These are phyloP conservation scores for Ctenopoma kingsleyae DNA, from an alignment of 2,797 vertebrate genomes.

Conservation along the genomic window DNA sequence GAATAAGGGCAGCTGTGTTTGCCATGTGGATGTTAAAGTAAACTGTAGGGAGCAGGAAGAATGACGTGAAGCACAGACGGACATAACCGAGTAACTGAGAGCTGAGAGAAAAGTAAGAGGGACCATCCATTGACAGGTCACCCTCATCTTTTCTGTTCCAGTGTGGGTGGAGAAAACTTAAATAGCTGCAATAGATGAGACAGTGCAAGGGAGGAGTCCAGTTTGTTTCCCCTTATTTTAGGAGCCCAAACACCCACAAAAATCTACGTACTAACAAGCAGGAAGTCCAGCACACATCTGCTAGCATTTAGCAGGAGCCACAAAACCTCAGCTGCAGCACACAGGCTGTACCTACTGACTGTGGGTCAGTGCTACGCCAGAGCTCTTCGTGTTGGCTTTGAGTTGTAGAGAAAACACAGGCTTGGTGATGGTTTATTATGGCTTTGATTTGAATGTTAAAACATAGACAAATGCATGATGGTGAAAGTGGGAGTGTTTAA, in stretches of 20 bases:
- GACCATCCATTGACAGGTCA: background rate
- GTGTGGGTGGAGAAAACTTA: slow-evolving; percentile 20
- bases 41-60: background rate
- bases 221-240: slow-evolving; percentile 1
- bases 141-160: background rate
- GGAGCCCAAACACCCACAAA: slow-evolving; percentile 46
- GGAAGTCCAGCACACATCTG: slow-evolving; percentile 52
- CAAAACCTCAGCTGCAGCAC: slow-evolving; percentile 50
- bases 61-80: background rate
- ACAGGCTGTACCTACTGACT: slow-evolving; percentile 19
- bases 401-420: slow-evolving; percentile 33
- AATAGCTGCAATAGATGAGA: slow-evolving; percentile 32
- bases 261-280: slow-evolving; percentile 2
- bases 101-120: background rate
- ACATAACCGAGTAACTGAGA: background rate
- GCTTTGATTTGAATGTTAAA: slow-evolving; percentile 61
- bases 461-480: slow-evolving; percentile 35
- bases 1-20: slow-evolving; percentile 44
- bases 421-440: slow-evolving; percentile 26
- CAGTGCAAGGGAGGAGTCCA: slow-evolving; percentile 34
- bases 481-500: slow-evolving; percentile 18
- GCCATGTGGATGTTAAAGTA: background rate
- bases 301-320: slow-evolving; percentile 52
- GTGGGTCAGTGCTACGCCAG: background rate
- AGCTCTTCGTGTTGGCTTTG: background rate